Evolutionary conservation across 1,140 invertebrate genomes (phyloP), one percentile per base, ranked within the genome.

Genomic region (Carposina sasakii): DNA sequence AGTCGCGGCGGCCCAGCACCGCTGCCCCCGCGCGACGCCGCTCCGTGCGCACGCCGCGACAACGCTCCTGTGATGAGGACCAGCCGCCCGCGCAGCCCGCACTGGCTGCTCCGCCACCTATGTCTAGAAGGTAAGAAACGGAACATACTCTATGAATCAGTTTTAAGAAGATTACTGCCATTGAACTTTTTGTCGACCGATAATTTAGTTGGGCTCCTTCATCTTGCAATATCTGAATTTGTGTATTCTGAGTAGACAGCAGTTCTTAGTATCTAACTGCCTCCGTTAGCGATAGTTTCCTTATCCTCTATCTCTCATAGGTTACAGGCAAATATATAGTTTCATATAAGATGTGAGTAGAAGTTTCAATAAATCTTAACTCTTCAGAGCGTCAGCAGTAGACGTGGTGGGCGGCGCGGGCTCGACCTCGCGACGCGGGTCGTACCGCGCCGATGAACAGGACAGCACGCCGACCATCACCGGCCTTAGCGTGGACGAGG

Each of bases 11-110:
- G 26, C 74, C 79, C 5, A 79, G 76, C 62, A 66, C 76, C 1
- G 73, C 61, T 19, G 52, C 71, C 2, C 79, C 79, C 6, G 65
- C 53, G 34, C 71, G 79, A 9, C 85, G 91, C 33, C 91, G 91
- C 54, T 93, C 92, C 0, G 84, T 91, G 44, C 72, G 85, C 31
- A 87, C 92, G 9, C 89, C 90, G 3, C 87, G 92, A 10, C 93
- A 94, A 71, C 91, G 92, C 57, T 94, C 92, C 58, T 93, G 93
- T 61, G 93, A 94, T 61, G 93, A 94, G 44, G 93, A 95, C 67
- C 85, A 69, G 48, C 75, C 54, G 46, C 57, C 59, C 28, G 65
- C 54, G 73, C 68, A 65, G 30, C 46, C 71, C 37, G 82, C 88
- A 2, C 81, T 92, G 2, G 87, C 86, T 6, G 86, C 91, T 48